Conservation (phyloP, 2,797 vertebrate genomes). For the Coracias cyanogaster region DNA sequence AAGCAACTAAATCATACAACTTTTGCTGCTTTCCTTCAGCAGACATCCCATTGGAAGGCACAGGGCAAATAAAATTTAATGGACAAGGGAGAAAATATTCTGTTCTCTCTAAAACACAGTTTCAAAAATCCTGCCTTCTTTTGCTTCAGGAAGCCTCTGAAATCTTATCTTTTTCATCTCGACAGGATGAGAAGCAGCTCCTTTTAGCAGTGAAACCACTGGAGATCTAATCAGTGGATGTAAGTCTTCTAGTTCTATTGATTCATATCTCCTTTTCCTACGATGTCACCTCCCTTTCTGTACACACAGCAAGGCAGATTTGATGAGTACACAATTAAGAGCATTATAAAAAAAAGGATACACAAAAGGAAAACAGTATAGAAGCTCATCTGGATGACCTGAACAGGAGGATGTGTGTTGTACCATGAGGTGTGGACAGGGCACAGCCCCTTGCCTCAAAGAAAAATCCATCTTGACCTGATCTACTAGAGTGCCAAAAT, state of each 20-base stretch:
- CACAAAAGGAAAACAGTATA: neutral
- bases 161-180: neutral
- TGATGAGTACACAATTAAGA: neutral
- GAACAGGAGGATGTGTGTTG: accelerated
- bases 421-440: accelerated
- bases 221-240: neutral
- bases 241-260: neutral
- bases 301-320: neutral
- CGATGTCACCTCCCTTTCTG: neutral
- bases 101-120: neutral
- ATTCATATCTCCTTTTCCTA: neutral
- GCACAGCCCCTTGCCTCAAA: neutral
- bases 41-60: neutral
- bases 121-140: neutral
- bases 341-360: neutral
- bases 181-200: neutral
- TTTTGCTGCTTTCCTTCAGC: neutral
- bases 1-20: neutral
- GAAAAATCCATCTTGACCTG: neutral
- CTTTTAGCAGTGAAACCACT: neutral
- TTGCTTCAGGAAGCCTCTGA: neutral
- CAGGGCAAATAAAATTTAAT: neutral
- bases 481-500: neutral
- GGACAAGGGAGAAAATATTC: neutral
- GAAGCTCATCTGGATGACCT: neutral